These are phyloP conservation scores for Spilarctia lutea DNA, from an alignment of 2,888 invertebrate species.

Conservation along the genomic window DNA sequence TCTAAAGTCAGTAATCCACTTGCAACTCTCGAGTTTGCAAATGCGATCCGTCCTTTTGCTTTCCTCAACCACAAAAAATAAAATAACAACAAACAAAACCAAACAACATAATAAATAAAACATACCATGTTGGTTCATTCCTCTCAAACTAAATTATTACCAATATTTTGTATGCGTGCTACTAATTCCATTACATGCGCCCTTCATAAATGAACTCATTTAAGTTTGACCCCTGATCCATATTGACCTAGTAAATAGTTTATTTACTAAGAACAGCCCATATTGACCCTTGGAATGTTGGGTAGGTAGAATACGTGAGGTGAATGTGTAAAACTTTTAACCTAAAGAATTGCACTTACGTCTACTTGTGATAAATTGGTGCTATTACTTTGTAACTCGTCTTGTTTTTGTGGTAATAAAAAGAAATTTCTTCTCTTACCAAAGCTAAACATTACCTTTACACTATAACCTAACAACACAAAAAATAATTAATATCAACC, in stretches of 20 bases:
- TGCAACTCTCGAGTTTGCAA: too few relatives aligned
- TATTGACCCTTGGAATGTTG: conserved; percentile 35
- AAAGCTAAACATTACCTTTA: too few relatives aligned
- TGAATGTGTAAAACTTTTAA: conserved; percentile 20
- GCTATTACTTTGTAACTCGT: neutral
- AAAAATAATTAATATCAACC: too few relatives aligned
- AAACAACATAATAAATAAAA: neutral
- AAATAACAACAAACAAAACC: neutral
- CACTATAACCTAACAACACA: too few relatives aligned
- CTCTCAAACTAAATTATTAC: neutral
- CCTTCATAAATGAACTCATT: conserved; percentile 8
- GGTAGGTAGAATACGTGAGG: conserved; percentile 39
- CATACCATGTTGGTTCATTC: neutral
- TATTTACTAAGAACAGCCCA: conserved; percentile 39
- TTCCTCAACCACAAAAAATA: neutral
- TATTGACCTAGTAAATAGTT: conserved; percentile 32
- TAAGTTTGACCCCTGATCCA: conserved; percentile 19
- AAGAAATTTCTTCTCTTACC: neutral
- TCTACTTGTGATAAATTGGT: conserved; percentile 42
- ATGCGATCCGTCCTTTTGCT: neutral
- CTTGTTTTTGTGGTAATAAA: neutral
- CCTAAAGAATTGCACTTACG: conserved; percentile 31
- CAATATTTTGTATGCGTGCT: neutral
- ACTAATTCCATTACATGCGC: conserved; percentile 7
- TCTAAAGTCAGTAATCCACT: too few relatives aligned